Evolutionary conservation across 2,113 vertebrate species (phyloP).

Genomic region (Puffinus mauretanicus): DNA sequence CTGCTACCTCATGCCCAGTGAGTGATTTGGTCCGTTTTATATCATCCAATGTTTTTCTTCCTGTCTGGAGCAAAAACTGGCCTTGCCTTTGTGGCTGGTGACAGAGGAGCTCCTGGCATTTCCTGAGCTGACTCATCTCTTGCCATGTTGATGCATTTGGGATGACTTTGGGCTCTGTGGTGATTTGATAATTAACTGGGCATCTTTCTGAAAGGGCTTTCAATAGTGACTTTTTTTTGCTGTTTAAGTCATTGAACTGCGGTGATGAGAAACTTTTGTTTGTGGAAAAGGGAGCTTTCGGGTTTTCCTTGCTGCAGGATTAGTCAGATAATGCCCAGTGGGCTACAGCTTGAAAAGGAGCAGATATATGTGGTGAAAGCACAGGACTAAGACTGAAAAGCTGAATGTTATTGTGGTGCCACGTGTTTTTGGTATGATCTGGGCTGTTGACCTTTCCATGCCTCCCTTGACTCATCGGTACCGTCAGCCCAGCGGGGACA

Average conservation of each 20-base stretch:
- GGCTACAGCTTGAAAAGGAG: background rate
- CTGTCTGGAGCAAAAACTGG: background rate
- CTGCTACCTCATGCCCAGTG: background rate
- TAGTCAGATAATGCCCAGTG: background rate
- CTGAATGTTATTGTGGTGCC: background rate
- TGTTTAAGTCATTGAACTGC: background rate
- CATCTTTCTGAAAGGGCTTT: conserved; percentile 7
- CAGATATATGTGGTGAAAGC: background rate
- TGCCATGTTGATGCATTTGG: background rate
- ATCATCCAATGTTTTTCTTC: conserved; percentile 8
- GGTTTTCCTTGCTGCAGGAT: background rate
- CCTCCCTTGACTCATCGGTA: background rate
- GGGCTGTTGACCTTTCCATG: background rate
- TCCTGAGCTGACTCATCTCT: conserved; percentile 36
- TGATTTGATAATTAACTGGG: conserved; percentile 14
- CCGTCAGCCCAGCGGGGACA: rapidly evolving
- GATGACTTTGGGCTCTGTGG: background rate
- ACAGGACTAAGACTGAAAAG: background rate
- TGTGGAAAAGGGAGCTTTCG: background rate
- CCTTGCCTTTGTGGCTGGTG: conserved; percentile 14
- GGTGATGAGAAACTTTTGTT: background rate
- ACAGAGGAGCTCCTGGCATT: conserved; percentile 45
- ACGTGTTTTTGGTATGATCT: background rate
- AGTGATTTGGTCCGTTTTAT: background rate
- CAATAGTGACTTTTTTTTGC: background rate